These are phyloP conservation scores for Matsumurasca onukii DNA, from an alignment of 1,140 invertebrate genomes.

Conservation along the genomic window DNA sequence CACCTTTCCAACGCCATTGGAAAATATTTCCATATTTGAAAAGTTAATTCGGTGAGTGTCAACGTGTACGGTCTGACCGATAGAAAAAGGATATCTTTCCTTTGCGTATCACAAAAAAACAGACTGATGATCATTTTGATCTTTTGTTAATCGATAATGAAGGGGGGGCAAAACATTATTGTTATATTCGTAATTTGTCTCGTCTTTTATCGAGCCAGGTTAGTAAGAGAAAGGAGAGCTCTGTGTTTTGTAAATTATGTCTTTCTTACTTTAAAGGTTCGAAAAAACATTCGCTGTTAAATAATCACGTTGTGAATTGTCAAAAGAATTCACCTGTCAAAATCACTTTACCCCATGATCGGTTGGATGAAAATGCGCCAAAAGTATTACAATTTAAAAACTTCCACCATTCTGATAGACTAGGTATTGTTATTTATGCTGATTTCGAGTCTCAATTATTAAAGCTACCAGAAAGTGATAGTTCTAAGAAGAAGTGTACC, in stretches of 20 bases:
- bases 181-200: conserved; percentile 14
- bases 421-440: conserved; percentile 7
- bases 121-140: conserved; percentile 9
- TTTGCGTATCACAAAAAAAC: background rate
- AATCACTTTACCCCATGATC: background rate
- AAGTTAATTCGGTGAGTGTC: background rate
- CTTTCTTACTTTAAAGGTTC: background rate
- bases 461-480: background rate
- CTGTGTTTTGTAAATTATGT: conserved; percentile 7
- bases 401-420: conserved; percentile 1
- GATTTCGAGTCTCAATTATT: conserved; percentile 10
- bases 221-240: background rate
- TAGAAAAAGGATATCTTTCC: background rate
- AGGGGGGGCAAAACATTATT: background rate
- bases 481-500: background rate
- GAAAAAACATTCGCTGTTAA: background rate
- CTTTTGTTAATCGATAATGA: background rate
- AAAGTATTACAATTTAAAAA: conserved; percentile 17
- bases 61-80: conserved; percentile 17
- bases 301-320: background rate
- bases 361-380: background rate
- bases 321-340: background rate
- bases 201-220: background rate
- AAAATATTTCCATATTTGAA: conserved; percentile 12
- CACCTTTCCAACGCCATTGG: background rate